Evolutionary conservation across 1,140 invertebrate genomes (phyloP), one percentile per base, ranked within the genome.

Genomic region (Conopomorpha cramerella): DNA sequence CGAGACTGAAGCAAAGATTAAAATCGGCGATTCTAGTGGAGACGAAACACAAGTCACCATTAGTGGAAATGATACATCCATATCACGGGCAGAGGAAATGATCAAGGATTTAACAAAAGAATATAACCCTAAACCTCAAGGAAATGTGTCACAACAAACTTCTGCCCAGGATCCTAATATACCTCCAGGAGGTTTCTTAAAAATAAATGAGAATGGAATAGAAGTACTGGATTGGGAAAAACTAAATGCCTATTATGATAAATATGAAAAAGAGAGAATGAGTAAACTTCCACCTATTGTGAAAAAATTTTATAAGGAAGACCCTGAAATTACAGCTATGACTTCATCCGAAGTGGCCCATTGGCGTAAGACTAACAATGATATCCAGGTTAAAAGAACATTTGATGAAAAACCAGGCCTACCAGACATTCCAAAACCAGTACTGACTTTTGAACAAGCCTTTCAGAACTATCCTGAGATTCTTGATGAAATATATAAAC

Each of bases 291-390:
- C 87, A 1, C 67, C 80, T 2, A 80, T 95, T 10, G 76, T 82
- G 2, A 96, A 95, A 67, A 73, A 93, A 51, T 94, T 96, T 55
- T 97, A 96, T 51, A 67, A 82, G 45, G 93, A 96, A 80, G 81
- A 89, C 55, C 83, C 84, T 0, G 72, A 76, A 43, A 82, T 96
- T 2, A 68, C 83, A 12, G 79, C 80, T 12, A 85, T 94, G 81
- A 55, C 80, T 16, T 38, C 66, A 1, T 68, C 78, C 10, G 77
- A 91, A 49, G 88, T 89, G 0, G 65, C 73, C 3, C 43, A 73
- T 32, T 86, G 91, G 45, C 79, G 86, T 13, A 19, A 48, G 11
- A 51, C 66, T 8, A 89, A 85, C 38, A 90, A 92, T 59, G 88
- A 92, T 30, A 93, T 91, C 17, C 81, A 83, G 30, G 88, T 91